Evolutionary conservation across 1,140 invertebrate genomes (phyloP), one percentile per base, ranked within the genome.

Genomic region (Drosophila parvula): DNA sequence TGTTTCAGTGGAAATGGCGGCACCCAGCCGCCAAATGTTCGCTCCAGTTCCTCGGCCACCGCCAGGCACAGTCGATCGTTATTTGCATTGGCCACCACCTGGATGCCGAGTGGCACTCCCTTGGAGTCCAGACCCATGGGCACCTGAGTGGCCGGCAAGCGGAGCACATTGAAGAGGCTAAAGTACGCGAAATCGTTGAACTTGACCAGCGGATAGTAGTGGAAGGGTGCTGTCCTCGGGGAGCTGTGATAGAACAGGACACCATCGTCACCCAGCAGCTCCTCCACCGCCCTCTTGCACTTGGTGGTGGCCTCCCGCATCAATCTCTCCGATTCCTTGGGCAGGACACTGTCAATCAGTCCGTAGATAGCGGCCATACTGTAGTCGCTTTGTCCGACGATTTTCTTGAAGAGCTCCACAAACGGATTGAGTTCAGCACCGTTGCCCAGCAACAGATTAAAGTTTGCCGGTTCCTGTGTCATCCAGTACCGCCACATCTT

Each of bases 111-210:
- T 0, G 97, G 97, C 14, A 98, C 73, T 0, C 97, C 96, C 30
- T 94, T 93, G 2, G 92, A 90, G 82, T 94, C 94, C 44, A 98
- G 91, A 1, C 97, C 97, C 59, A 98, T 90, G 0, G 93, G 97
- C 14, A 96, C 94, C 58, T 98, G 97, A 0, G 96, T 98, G 1
- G 95, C 95, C 8, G 98, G 98, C 14, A 98, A 92, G 34, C 95
- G 95, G 1, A 99, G 91, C 8, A 95, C 95, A 93, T 99, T 99
- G 91, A 98, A 97, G 41, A 99, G 93, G 30, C 95, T 96, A 92
- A 97, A 98, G 91, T 98, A 98, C 8, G 95, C 94, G 92, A 98
- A 98, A 92, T 99, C 98, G 85, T 94, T 96, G 3, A 97, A 96
- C 56, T 96, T 94, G 4, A 97, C 92, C 71, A 97, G 94, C 38